Percentiles rank a stretch among this genome's conserved stretches.
Evolutionary conservation across 1,140 invertebrate genomes (phyloP).

Genomic region (Atta texana): DNA sequence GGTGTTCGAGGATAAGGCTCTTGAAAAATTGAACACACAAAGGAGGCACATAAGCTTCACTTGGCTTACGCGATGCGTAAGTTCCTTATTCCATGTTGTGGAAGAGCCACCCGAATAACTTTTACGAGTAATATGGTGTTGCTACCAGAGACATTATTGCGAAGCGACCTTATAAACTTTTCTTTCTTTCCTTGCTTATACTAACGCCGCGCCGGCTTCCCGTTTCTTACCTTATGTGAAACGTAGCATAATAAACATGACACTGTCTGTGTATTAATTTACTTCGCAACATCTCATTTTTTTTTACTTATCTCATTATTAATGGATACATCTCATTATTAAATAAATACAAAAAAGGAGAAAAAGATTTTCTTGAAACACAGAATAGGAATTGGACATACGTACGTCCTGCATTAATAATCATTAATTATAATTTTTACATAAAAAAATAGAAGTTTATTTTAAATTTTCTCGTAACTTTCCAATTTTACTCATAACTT

Average conservation of each 20-base stretch:
- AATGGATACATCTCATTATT: neutral
- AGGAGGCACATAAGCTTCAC: conserved; percentile 7
- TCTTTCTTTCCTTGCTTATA: neutral
- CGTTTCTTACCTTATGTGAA: neutral
- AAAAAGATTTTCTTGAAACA: neutral
- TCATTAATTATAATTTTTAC: neutral
- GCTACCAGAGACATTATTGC: neutral
- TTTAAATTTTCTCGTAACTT: too few relatives aligned
- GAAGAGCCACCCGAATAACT: neutral
- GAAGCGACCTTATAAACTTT: neutral
- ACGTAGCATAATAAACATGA: neutral
- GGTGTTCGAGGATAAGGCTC: neutral
- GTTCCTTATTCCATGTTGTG: neutral
- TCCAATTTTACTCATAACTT: too few relatives aligned
- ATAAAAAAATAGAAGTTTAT: too few relatives aligned
- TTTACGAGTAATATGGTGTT: neutral
- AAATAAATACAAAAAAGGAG: neutral
- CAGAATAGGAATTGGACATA: neutral
- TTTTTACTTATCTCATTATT: neutral
- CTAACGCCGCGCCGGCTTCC: too few relatives aligned
- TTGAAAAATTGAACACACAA: conserved; percentile 48
- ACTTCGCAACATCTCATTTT: neutral
- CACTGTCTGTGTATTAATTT: neutral
- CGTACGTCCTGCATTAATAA: neutral
- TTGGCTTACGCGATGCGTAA: neutral